A percentile compares a stretch with the other conserved stretches of the same genome.
Conservation (phyloP, 2,888 invertebrate species). For the Pollenia labialis region DNA sequence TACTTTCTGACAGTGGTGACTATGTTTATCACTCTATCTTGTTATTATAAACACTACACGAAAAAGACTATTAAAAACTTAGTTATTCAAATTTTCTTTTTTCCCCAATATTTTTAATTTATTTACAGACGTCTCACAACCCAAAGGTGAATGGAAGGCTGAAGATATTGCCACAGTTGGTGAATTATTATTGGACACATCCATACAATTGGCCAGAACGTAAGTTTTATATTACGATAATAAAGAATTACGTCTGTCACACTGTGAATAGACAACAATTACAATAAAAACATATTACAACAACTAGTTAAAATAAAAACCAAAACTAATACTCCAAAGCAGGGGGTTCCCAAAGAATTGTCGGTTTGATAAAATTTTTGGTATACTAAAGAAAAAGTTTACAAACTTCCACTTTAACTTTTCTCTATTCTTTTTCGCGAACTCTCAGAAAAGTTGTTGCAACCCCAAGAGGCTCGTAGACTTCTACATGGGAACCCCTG, state of each 20-base stretch:
- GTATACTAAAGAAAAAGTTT: too few relatives aligned
- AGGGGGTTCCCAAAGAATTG: too few relatives aligned
- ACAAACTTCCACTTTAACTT: too few relatives aligned
- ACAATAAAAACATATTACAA: background rate
- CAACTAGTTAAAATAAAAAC: background rate
- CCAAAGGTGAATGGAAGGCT: slow-evolving; percentile 92
- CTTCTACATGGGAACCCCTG: too few relatives aligned
- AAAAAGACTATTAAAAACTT: too few relatives aligned
- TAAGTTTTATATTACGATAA: slow-evolving; percentile 85
- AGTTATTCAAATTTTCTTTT: background rate
- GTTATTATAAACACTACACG: too few relatives aligned
- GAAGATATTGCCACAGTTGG: slow-evolving; percentile 94
- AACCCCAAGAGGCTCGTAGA: too few relatives aligned
- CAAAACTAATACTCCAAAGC: background rate
- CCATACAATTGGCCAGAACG: slow-evolving; percentile 92
- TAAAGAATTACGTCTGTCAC: background rate
- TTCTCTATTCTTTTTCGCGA: too few relatives aligned
- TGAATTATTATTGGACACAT: slow-evolving; percentile 93
- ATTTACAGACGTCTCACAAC: slow-evolving; percentile 89
- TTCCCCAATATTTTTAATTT: background rate
- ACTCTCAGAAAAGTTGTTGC: too few relatives aligned
- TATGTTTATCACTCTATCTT: too few relatives aligned
- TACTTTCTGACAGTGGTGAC: too few relatives aligned
- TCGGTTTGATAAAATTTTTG: too few relatives aligned
- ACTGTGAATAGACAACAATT: background rate